These are phyloP conservation scores for Crossocerus cetratus DNA, from an alignment of 2,888 invertebrate species.

Conservation along the genomic window DNA sequence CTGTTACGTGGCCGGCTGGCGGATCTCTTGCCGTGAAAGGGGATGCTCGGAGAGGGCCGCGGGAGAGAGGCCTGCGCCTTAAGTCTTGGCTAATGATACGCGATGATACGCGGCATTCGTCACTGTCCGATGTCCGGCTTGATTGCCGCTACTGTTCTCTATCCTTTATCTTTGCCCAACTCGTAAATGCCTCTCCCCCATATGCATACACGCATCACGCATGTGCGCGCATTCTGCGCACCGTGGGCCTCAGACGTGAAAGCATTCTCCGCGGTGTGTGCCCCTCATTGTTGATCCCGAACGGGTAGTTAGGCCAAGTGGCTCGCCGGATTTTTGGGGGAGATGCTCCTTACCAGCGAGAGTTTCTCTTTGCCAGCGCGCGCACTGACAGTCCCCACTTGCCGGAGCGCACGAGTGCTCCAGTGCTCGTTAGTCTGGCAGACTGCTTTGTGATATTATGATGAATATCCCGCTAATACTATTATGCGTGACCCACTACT, in stretches of 20 bases:
- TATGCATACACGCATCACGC: constrained; percentile 22
- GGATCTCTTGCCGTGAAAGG: constrained; percentile 32
- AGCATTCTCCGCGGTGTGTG: not conserved
- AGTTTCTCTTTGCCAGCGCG: not conserved
- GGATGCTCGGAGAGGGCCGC: constrained; percentile 45
- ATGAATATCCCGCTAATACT: not conserved
- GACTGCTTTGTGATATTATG: constrained; percentile 2
- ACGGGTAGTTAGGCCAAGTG: too few relatives aligned
- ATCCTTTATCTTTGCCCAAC: constrained; percentile 69
- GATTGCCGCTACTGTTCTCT: constrained; percentile 75
- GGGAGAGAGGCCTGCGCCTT: constrained; percentile 43
- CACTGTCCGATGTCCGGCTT: constrained; percentile 74
- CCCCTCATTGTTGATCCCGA: not conserved
- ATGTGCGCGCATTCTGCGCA: constrained; percentile 8
- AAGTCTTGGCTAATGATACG: constrained; percentile 74
- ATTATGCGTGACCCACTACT: constrained; percentile 2
- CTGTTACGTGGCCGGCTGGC: too few relatives aligned
- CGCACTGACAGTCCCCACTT: not conserved
- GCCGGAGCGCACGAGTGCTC: not conserved
- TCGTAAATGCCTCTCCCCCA: constrained; percentile 33
- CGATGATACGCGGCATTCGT: constrained; percentile 76
- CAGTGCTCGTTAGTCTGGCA: constrained; percentile 2
- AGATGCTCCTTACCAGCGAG: not conserved
- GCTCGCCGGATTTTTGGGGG: not conserved
- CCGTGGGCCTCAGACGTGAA: not conserved